These are phyloP conservation scores for Zenarchopterus dispar DNA, from an alignment of 2,797 vertebrate species.

Conservation along the genomic window DNA sequence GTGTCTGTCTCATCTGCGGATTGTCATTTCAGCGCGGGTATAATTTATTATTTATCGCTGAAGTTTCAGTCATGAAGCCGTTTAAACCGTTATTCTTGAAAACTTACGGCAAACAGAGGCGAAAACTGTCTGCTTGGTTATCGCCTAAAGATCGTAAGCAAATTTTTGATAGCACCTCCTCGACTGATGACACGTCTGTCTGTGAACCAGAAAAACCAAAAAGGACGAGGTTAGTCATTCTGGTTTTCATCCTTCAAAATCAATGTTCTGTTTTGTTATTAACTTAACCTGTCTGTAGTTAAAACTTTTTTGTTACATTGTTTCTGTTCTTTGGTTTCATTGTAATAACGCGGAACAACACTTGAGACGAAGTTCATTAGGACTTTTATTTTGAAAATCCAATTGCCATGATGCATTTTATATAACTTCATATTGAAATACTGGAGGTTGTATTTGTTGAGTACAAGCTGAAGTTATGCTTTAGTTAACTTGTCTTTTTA, in stretches of 20 bases:
- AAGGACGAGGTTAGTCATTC: conserved; percentile 43
- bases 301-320: no score
- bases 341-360: no score
- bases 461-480: background rate
- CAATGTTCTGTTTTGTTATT: background rate
- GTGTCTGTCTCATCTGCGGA: background rate
- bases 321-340: no score
- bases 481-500: background rate
- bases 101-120: conserved; percentile 75
- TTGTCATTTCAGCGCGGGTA: background rate
- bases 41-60: background rate
- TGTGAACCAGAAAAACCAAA: conserved; percentile 32
- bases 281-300: no score
- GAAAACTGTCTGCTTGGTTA: conserved; percentile 75
- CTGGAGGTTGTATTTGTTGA: no score
- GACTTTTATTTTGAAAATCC: no score
- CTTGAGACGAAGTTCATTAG: no score
- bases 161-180: conserved; percentile 72
- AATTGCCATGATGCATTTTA: no score
- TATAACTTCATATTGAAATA: no score
- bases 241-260: background rate
- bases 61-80: conserved; percentile 39
- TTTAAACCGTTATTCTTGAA: conserved; percentile 60
- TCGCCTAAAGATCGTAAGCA: conserved; percentile 64
- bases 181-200: conserved; percentile 61